Conservation (phyloP, 2,797 vertebrate species). For the Lepilemur ruficaudatus region DNA sequence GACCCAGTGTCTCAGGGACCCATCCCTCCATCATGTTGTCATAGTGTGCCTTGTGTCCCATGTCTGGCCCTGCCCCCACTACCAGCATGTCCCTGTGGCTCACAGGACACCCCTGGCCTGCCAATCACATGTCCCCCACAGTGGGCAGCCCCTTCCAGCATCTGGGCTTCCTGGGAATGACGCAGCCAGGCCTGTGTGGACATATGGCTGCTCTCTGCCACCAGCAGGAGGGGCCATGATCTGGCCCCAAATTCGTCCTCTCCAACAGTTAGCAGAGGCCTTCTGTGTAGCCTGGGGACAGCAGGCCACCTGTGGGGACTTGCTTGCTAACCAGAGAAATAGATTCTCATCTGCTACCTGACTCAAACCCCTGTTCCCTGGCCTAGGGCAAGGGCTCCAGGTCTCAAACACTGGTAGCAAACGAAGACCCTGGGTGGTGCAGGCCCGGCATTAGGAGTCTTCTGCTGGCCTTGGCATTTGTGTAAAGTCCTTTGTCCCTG, state of each 20-base stretch:
- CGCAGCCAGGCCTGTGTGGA: background rate
- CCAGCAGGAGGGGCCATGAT: background rate
- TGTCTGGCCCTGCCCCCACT: conserved; percentile 84
- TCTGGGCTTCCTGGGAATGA: background rate
- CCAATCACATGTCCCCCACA: conserved; percentile 74
- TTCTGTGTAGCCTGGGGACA: conserved; percentile 57
- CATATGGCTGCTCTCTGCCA: background rate
- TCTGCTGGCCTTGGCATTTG: conserved; percentile 79
- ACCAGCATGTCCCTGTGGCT: conserved; percentile 90
- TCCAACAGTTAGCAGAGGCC: conserved; percentile 87
- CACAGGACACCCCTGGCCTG: conserved; percentile 80
- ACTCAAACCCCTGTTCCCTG: conserved; percentile 56
- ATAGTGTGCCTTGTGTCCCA: conserved; percentile 95
- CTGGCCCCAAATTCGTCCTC: background rate
- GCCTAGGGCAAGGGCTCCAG: conserved; percentile 68
- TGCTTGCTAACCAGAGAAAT: conserved; percentile 81
- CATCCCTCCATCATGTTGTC: conserved; percentile 85
- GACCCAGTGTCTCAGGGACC: conserved; percentile 90
- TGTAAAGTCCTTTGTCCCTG: conserved; percentile 71
- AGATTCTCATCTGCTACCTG: conserved; percentile 69
- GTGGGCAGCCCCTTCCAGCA: background rate
- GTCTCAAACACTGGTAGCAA: conserved; percentile 83
- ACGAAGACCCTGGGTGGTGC: conserved; percentile 83
- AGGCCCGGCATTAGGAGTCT: conserved; percentile 78
- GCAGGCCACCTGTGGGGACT: background rate